Conservation (phyloP, 2,888 invertebrate species). For the Trissonchulus latispiculum region DNA sequence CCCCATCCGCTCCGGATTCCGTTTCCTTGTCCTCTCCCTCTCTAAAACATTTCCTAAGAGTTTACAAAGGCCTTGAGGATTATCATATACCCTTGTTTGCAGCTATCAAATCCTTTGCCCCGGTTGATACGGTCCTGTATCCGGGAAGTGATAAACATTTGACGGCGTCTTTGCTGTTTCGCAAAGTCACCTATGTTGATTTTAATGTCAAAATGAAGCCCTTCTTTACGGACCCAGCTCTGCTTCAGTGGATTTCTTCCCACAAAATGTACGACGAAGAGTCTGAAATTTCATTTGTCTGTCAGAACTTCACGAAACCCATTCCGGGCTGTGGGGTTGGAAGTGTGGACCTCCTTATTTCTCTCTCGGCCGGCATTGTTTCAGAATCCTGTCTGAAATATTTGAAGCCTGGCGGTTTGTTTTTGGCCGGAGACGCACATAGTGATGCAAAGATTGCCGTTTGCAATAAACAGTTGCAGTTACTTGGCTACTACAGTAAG, state of each 20-base stretch:
- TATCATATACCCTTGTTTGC: not conserved
- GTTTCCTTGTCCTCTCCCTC: no score
- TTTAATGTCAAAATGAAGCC: not conserved
- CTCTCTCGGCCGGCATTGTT: not conserved
- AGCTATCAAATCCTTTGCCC: not conserved
- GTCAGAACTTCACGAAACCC: not conserved
- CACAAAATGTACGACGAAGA: not conserved
- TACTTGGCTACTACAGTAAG: not conserved
- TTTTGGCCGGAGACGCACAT: constrained; percentile 14
- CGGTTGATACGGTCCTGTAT: not conserved
- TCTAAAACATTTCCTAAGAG: not conserved
- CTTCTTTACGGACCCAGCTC: not conserved
- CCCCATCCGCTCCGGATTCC: no score
- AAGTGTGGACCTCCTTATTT: constrained; percentile 7
- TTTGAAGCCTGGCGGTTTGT: not conserved
- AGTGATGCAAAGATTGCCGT: constrained; percentile 13
- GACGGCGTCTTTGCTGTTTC: not conserved
- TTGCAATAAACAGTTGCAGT: not conserved
- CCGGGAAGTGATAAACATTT: constrained; percentile 15
- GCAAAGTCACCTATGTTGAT: constrained; percentile 4
- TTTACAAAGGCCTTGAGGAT: not conserved
- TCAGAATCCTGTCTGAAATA: not conserved
- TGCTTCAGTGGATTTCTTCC: not conserved
- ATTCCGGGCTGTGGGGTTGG: not conserved
- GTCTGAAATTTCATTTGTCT: not conserved